phyloP scores from a whole-genome alignment of 2,888 invertebrate species.

The Temnothorax rugatulus region DNA sequence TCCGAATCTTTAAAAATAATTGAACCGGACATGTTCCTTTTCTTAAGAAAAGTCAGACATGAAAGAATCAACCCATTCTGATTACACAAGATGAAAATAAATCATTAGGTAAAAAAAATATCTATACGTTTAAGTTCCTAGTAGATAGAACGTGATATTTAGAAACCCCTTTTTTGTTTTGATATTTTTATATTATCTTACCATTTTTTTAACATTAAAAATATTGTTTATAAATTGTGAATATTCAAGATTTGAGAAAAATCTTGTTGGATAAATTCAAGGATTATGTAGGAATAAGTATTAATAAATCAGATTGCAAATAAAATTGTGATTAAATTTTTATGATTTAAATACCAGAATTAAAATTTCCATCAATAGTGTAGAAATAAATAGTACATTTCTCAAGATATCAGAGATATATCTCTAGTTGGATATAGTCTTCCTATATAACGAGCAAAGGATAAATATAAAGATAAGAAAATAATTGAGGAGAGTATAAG shows the following conservation, averaged over 20 bases:
- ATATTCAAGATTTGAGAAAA: background rate
- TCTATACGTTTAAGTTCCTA: too few species aligned
- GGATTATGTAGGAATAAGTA: background rate
- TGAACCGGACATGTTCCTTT: too few species aligned
- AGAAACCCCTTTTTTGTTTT: background rate
- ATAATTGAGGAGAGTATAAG: background rate
- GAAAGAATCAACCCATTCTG: too few species aligned
- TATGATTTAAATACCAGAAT: background rate
- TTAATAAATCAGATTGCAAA: background rate
- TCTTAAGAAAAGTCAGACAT: too few species aligned
- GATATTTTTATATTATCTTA: background rate
- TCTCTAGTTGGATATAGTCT: background rate
- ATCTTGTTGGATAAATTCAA: background rate
- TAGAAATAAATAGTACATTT: background rate
- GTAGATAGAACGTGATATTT: too few species aligned
- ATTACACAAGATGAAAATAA: too few species aligned
- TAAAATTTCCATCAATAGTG: background rate
- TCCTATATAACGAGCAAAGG: background rate
- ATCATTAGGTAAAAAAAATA: too few species aligned
- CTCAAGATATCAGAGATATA: background rate
- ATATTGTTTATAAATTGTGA: background rate
- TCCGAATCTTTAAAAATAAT: too few species aligned
- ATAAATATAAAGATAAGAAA: background rate
- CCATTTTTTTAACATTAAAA: background rate
- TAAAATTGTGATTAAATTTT: background rate